Evolutionary conservation across 1,140 invertebrate genomes (phyloP).

Genomic region (Polyergus mexicanus): DNA sequence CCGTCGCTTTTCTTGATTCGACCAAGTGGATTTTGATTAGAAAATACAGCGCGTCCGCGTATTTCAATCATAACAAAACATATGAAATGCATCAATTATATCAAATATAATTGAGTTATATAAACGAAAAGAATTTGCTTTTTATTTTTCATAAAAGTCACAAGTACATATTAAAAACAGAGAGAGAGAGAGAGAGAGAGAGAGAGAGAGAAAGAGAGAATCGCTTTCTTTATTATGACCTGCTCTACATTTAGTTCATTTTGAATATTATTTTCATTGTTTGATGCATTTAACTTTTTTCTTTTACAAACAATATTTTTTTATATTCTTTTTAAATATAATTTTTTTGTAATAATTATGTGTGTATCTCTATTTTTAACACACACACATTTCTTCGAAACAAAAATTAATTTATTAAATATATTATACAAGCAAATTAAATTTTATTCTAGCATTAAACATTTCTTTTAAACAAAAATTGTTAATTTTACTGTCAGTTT

Average conservation of each 20-base stretch:
- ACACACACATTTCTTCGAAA: neutral
- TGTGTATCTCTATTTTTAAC: neutral
- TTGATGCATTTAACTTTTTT: no score
- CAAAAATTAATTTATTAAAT: neutral
- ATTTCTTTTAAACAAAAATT: neutral
- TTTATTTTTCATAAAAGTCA: conserved; percentile 4
- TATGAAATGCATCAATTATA: conserved; percentile 12
- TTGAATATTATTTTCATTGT: neutral
- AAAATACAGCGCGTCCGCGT: conserved; percentile 20
- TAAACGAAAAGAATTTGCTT: neutral
- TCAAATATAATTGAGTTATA: neutral
- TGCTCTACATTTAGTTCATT: neutral
- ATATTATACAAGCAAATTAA: neutral
- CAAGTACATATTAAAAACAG: neutral
- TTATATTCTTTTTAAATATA: no score
- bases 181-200: no score
- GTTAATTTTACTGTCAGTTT: neutral
- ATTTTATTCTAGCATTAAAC: neutral
- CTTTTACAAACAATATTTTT: no score
- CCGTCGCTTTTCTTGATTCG: conserved; percentile 49
- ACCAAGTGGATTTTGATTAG: conserved; percentile 45
- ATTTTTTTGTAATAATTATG: no score
- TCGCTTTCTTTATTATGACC: neutral
- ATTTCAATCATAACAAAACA: conserved; percentile 42
- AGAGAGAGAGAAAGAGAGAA: no score